Base-by-base conservation (phyloP, 2,888 invertebrate genomes). In the Synergus laeviventris region DNA sequence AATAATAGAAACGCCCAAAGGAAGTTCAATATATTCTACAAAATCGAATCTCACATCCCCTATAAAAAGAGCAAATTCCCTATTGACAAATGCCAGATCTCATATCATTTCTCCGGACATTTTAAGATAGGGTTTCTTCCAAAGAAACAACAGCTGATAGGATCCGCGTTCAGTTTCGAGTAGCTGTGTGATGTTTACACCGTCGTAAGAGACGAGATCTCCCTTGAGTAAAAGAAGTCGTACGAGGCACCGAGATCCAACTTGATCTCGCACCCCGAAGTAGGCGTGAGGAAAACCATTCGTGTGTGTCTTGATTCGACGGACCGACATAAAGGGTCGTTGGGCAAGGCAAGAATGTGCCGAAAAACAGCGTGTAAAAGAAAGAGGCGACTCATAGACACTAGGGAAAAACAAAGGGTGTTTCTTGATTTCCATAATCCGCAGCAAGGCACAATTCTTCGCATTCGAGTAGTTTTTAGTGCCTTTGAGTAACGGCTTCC, bases 351-450 rank as follows among this genome's bases (percentile, higher is more conserved):
- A 70, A 31, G 36, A 70, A 70, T 45, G 70, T n/a, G 21, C 31
- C 31, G 49, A 54, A 54, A 49, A 31, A 36, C 31, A 49, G 49
- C 45, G 66, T 66, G 18, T 49, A 49, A 49, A 70, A 49, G 70
- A 54, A 70, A 70, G 36, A 70, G 12, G 45, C 70, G 49, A 70
- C 45, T 70, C 70, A 70, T 70, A 70, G 70, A 54, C 49, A 49
- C 18, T 11, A 31, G 70, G 77, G 74, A 76, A 77, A 80, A 80
- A 78, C 78, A 80, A 80, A 77, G 73, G 78, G 70, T 7, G 70
- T 54, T 70, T 54, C 73, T 74, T 56, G 74, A 78, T 77, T 78
- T 80, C 77, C 80, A 80, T 77, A 80, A 80, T 77, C 78, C 80
- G 70, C 49, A 9, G 45, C n/a, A 45, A 70, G 11, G 45, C 70